A percentile compares a stretch with the other conserved stretches of the same genome.
Conservation (phyloP, 2,888 invertebrate species). For the Ophion obscuratus region DNA sequence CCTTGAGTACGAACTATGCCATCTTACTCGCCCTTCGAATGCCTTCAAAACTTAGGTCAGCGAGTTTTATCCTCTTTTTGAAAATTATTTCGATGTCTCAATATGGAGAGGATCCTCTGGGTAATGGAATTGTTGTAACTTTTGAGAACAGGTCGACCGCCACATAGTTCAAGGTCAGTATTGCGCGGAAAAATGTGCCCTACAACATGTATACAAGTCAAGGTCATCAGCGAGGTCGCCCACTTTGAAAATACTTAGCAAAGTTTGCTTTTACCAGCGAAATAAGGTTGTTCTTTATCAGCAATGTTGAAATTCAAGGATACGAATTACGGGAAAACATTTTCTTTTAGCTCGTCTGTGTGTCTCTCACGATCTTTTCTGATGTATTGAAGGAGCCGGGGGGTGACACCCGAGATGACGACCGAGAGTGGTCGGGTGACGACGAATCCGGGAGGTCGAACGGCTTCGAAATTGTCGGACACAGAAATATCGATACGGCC, state of each 20-base stretch:
- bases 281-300: neutral
- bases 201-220: too few relatives aligned
- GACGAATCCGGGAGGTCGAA: conserved; percentile 71
- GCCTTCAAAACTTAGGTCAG: too few relatives aligned
- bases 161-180: too few relatives aligned
- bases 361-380: conserved; percentile 51
- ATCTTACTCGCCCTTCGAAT: too few relatives aligned
- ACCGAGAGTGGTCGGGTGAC: conserved; percentile 76
- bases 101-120: too few relatives aligned
- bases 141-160: too few relatives aligned
- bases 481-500: conserved; percentile 75
- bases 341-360: conserved; percentile 29
- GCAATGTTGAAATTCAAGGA: neutral
- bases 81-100: too few relatives aligned
- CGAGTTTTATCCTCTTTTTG: too few relatives aligned
- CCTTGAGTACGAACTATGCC: too few relatives aligned
- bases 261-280: neutral
- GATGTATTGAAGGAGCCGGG: conserved; percentile 76
- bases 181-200: too few relatives aligned
- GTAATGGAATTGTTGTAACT: too few relatives aligned
- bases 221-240: neutral
- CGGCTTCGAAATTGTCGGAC: conserved; percentile 78
- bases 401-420: conserved; percentile 78
- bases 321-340: conserved; percentile 33
- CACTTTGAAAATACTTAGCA: too few relatives aligned